Base-by-base conservation (phyloP, 1,140 invertebrate genomes). In the Antheraea pernyi region DNA sequence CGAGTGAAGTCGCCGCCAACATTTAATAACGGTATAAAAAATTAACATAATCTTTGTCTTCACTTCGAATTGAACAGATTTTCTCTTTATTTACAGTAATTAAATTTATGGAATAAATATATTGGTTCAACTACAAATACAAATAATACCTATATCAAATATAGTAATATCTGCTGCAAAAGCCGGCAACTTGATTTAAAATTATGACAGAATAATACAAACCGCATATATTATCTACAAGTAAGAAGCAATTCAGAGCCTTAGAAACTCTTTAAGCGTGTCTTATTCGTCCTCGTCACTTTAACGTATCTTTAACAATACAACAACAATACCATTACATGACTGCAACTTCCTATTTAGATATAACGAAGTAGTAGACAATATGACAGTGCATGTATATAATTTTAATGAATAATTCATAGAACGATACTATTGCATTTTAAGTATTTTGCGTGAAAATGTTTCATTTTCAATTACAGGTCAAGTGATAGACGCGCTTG, bases 401-500 rank as follows among this genome's bases (percentile, higher is more conserved):
- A 46, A 13, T 19, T 46, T 11, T 10, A 39, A 65, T 46, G n/a
- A 37, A 63, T 36, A 63, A 63, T 30, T 2, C 39, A 42, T 30
- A 42, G 39, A 42, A 42, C 39, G 39, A 42, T 11, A 11, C 7
- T 63, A 36, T 10, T 46, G 42, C 11, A 39, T 13, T n/a, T 42
- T 61, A 22, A 61, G 10, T 61, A 61, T 19, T 13, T 61, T 13
- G 16, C 19, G 19, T 8, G 30, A 22, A 19, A 61, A 61, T 61
- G 11, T 61, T 22, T 30, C 1, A 22, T 37, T 16, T 63, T 62
- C n/a, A 61, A 42, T 92, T 94, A 68, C 80, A 96, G 97, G 97
- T 36, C 97, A 98, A 94, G 91, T 98, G 16, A 94, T 96, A 61
- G 98, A 98, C 93, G 97, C 97, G 1, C 77, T 98, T 22, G 95